Evolutionary conservation across 2,113 vertebrate species (phyloP).

Genomic region (Erythrocebus patas): DNA sequence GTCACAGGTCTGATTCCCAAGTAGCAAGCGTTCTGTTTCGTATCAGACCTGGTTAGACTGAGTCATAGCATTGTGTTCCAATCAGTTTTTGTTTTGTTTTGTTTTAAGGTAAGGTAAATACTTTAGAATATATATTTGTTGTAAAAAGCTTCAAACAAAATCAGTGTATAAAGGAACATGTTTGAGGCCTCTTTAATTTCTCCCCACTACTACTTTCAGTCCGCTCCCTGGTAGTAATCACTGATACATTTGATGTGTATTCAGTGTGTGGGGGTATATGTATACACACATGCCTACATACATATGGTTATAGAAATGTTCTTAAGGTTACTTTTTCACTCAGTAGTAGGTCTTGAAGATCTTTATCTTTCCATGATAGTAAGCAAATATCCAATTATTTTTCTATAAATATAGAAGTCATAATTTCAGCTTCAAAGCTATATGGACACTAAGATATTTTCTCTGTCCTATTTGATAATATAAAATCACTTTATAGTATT

Average conservation of each 20-base stretch:
- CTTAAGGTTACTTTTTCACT: background rate
- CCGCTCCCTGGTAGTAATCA: background rate
- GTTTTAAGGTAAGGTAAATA: background rate
- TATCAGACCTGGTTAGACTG: background rate
- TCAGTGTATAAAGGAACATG: background rate
- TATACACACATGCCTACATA: background rate
- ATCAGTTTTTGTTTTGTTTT: background rate
- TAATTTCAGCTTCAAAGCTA: background rate
- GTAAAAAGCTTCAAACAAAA: background rate
- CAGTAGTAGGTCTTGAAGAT: background rate
- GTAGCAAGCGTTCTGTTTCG: background rate
- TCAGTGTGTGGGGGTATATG: background rate
- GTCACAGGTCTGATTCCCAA: background rate
- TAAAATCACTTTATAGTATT: background rate
- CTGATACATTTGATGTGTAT: background rate
- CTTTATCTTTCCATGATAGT: background rate
- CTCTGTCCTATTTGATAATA: background rate
- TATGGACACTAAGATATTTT: background rate
- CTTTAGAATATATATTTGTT: background rate
- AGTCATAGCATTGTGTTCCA: background rate
- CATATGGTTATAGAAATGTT: background rate
- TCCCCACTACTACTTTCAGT: background rate
- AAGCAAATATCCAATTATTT: background rate
- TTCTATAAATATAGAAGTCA: background rate
- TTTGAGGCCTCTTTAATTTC: background rate